Conservation (phyloP, 2,888 invertebrate genomes). For the Drosophila robusta region DNA sequence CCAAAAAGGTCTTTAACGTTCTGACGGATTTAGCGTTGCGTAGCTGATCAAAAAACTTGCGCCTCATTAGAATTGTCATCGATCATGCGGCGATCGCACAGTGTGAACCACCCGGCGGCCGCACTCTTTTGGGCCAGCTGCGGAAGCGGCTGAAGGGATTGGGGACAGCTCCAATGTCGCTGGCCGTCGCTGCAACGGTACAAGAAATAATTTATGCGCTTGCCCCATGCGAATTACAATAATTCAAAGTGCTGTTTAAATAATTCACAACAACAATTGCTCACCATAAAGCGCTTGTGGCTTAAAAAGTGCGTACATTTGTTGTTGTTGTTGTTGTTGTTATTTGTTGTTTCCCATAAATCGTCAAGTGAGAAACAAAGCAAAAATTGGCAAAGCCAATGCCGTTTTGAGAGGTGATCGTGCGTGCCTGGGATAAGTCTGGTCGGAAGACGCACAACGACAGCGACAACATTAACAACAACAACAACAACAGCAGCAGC, state of each 20-base stretch:
- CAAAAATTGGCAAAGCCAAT: constrained; percentile 73
- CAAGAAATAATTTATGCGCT: constrained; percentile 62
- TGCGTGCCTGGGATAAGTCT: constrained; percentile 62
- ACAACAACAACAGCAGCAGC: constrained; percentile 7
- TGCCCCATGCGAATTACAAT: constrained; percentile 61
- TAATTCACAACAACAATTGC: constrained; percentile 39
- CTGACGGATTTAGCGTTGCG: constrained; percentile 50
- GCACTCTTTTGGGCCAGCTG: neutral
- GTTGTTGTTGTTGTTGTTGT: constrained; percentile 11
- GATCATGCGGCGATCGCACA: constrained; percentile 47
- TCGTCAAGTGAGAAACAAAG: constrained; percentile 60
- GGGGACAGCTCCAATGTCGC: constrained; percentile 39
- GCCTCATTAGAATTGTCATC: constrained; percentile 69
- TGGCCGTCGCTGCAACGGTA: constrained; percentile 51
- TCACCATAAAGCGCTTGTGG: constrained; percentile 35
- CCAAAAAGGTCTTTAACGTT: constrained; percentile 36
- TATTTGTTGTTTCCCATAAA: constrained; percentile 57
- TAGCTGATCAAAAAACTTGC: constrained; percentile 34
- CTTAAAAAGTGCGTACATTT: constrained; percentile 61
- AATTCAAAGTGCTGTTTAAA: constrained; percentile 59
- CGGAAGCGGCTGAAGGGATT: constrained; percentile 11
- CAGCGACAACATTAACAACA: constrained; percentile 19
- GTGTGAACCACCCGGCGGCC: constrained; percentile 12
- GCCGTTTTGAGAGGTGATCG: constrained; percentile 69
- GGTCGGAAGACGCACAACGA: constrained; percentile 17